Base-by-base conservation (phyloP, 2,797 vertebrate species). In the Spheniscus humboldti region DNA sequence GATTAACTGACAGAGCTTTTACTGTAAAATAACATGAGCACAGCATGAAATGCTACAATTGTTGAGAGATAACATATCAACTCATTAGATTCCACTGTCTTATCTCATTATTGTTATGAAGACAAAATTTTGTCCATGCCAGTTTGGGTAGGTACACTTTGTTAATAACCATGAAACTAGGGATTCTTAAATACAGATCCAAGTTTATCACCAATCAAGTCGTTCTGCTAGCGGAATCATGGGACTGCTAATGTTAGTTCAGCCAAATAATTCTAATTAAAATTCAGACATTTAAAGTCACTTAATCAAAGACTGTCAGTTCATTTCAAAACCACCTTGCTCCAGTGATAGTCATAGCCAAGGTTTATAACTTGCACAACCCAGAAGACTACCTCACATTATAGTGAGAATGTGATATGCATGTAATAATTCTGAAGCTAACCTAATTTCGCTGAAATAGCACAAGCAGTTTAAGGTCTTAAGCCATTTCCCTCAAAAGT, bases 261-360 rank as follows among this genome's bases (percentile, higher is more conserved):
- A 88, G 69, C 59, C 47, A 88, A 96, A 82, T 84, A 7, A 57
- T 64, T 86, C 69, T 86, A 90, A 96, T 92, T 94, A 86, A 78
- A 94, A 96, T 96, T 60, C 78, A 88, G 89, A 37, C 64, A 90
- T 85, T 94, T 90, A 86, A 90, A 94, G 68, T 86, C 79, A 92
- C 35, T 87, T 87, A 90, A 90, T 84, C 56, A 83, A 77, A 77
- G 25, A 39, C 41, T 85, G 35, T 39, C 71, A 72, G 47, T 39
- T 94, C 57, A 37, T 79, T 96, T 95, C 73, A 77, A 96, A 94
- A 75, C 28, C 53, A 77, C 56, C 57, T 91, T 88, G 48, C 41
- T 66, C 28, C 39, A 67, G 4, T 60, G 48, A 76, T 11, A 80
- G 48, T 50, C 63, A 15, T 45, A 80, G 18, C 8, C 60, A 75